A percentile compares a stretch with the other conserved stretches of the same genome.
These are phyloP conservation scores for Littorina saxatilis DNA, from an alignment of 1,140 invertebrate species.

Conservation along the genomic window DNA sequence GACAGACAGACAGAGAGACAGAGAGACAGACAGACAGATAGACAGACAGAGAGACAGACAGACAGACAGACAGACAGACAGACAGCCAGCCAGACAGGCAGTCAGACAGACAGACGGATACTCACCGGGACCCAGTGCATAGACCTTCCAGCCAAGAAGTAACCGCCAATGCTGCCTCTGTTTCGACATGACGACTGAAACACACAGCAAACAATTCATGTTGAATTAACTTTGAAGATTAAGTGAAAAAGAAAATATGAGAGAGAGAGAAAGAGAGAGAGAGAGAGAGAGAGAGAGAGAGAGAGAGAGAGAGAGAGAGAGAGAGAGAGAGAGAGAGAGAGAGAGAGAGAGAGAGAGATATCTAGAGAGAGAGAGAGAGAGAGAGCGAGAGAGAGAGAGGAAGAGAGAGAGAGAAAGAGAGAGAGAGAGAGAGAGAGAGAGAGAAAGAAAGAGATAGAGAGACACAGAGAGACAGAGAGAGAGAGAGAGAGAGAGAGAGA, in stretches of 20 bases:
- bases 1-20: slow-evolving; percentile 14
- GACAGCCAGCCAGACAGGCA: too few relatives aligned
- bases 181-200: slow-evolving; percentile 73
- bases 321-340: background rate
- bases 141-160: slow-evolving; percentile 70
- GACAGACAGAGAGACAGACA: slow-evolving; percentile 29
- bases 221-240: background rate
- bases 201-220: too few relatives aligned
- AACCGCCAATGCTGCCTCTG: slow-evolving; percentile 70
- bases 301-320: background rate
- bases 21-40: background rate
- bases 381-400: too few relatives aligned
- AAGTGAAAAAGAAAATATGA: too few relatives aligned
- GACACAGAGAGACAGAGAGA: background rate
- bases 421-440: background rate
- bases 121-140: slow-evolving; percentile 71
- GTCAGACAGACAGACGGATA: too few relatives aligned
- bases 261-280: slow-evolving; percentile 26
- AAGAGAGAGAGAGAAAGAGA: slow-evolving; percentile 24
- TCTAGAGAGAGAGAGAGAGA: too few relatives aligned
- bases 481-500: slow-evolving; percentile 16
- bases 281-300: slow-evolving; percentile 18
- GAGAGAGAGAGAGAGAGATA: slow-evolving; percentile 13
- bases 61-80: slow-evolving; percentile 22
- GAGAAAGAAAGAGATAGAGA: too few relatives aligned